Percentiles rank a stretch among this genome's conserved stretches.
These are phyloP conservation scores for Nomada goodeniana DNA, from an alignment of 2,888 invertebrate genomes.

Conservation along the genomic window DNA sequence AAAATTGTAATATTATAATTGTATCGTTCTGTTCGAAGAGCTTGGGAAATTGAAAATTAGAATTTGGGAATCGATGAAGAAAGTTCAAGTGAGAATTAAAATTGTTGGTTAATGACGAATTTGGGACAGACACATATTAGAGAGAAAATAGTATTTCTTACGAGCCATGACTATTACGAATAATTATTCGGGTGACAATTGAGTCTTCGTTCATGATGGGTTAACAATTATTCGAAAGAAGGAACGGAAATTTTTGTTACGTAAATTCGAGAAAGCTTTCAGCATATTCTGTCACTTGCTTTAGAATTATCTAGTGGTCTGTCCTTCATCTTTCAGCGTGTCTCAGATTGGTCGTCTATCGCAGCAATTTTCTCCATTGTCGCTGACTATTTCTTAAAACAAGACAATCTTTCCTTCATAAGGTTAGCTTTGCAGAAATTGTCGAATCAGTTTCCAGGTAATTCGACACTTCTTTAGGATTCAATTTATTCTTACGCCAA, in stretches of 20 bases:
- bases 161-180: too few species aligned
- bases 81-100: too few species aligned
- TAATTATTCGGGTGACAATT: too few species aligned
- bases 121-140: too few species aligned
- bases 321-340: conserved; percentile 49
- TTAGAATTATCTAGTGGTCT: conserved; percentile 55
- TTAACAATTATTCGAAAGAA: too few species aligned
- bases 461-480: conserved; percentile 8
- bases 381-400: conserved; percentile 25
- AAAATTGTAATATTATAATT: too few species aligned
- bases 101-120: too few species aligned
- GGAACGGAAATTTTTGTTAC: neutral
- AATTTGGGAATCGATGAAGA: too few species aligned
- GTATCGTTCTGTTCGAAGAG: too few species aligned
- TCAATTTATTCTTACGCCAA: neutral
- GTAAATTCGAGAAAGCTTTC: conserved; percentile 55
- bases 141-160: too few species aligned
- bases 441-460: conserved; percentile 22
- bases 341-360: conserved; percentile 39
- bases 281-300: conserved; percentile 40
- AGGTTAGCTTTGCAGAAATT: conserved; percentile 21
- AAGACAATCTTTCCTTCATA: conserved; percentile 35
- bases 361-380: conserved; percentile 47
- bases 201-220: too few species aligned
- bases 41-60: too few species aligned